phyloP scores from a whole-genome alignment of 1,140 invertebrate species.

The Drosophila ercepeae region DNA sequence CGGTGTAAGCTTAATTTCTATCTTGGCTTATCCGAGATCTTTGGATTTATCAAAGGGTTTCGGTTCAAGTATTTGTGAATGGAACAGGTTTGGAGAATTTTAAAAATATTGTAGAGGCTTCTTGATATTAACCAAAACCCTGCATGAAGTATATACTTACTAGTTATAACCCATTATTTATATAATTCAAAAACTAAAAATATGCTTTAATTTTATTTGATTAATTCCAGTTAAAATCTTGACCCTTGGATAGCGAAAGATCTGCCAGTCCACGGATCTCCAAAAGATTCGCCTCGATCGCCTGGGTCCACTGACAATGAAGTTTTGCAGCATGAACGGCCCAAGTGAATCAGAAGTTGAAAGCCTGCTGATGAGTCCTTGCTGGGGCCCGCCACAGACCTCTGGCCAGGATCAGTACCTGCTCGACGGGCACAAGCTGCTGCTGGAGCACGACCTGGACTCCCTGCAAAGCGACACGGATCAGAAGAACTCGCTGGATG shows the following conservation, averaged over 20 bases:
- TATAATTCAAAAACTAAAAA: not conserved
- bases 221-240: conserved; percentile 6
- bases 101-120: not conserved
- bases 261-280: conserved; percentile 15
- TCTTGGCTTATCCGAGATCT: not conserved
- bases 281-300: conserved; percentile 46
- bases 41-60: not conserved
- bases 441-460: conserved; percentile 82
- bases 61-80: not conserved
- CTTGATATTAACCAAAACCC: not conserved
- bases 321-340: conserved; percentile 84
- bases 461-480: conserved; percentile 82
- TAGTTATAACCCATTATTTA: too few species aligned
- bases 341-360: conserved; percentile 84
- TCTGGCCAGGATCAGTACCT: conserved; percentile 82
- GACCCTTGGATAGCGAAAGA: conserved; percentile 17
- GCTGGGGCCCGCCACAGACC: conserved; percentile 82
- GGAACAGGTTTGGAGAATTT: not conserved
- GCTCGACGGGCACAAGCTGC: conserved; percentile 83
- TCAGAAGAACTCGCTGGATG: conserved; percentile 86
- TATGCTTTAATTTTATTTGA: too few species aligned
- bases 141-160: not conserved
- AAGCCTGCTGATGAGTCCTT: conserved; percentile 83
- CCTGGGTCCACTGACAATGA: conserved; percentile 82
- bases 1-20: conserved; percentile 35